A percentile compares a stretch with the other conserved stretches of the same genome.
These are phyloP conservation scores for Catocala nupta DNA, from an alignment of 2,888 invertebrate species.

Conservation along the genomic window DNA sequence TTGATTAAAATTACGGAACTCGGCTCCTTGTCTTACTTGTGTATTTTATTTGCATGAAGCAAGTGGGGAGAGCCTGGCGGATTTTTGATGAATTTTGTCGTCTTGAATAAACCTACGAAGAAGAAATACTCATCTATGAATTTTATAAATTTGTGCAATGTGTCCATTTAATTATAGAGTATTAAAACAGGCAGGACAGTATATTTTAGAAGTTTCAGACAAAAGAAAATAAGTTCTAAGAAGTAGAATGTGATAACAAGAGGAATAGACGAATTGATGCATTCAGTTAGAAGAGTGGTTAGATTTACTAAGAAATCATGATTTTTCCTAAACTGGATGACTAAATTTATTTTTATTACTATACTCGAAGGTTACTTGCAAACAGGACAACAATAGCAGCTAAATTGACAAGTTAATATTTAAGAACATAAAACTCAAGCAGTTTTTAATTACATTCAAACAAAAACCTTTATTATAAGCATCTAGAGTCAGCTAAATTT, in stretches of 20 bases:
- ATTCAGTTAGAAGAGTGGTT: background rate
- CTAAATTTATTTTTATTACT: too few relatives aligned
- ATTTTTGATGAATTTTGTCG: conserved; percentile 82
- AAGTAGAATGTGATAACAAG: background rate
- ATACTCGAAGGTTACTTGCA: background rate
- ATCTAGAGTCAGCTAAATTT: conserved; percentile 33
- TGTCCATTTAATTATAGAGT: conserved; percentile 10
- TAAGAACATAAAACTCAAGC: too few relatives aligned
- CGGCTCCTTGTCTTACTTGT: conserved; percentile 75
- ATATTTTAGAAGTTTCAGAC: conserved; percentile 10
- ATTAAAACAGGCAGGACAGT: conserved; percentile 11
- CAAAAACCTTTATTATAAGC: conserved; percentile 35
- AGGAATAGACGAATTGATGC: background rate
- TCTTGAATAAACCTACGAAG: conserved; percentile 84
- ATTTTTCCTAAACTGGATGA: background rate
- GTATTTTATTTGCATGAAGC: conserved; percentile 84
- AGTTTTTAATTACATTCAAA: too few relatives aligned
- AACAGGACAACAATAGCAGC: background rate
- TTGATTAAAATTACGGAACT: conserved; percentile 65
- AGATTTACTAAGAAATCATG: background rate
- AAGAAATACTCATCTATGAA: conserved; percentile 64
- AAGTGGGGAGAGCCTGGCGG: conserved; percentile 83
- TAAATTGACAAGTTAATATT: background rate
- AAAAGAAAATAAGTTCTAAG: background rate
- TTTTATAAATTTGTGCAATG: conserved; percentile 13